phyloP scores from a whole-genome alignment of 2,888 invertebrate species.

The Parelbella ahira region DNA sequence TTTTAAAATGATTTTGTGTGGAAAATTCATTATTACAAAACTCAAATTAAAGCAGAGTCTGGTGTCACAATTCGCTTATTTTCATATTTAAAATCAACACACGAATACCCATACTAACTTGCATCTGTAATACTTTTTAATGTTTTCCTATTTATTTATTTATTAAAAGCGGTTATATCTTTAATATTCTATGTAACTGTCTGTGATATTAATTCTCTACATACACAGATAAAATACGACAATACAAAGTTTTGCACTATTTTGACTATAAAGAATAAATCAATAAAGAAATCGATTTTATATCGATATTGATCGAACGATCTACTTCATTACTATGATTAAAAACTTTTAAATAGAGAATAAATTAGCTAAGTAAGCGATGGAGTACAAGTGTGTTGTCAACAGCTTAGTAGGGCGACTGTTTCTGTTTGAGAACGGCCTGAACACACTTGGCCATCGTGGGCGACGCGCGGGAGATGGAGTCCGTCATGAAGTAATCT shows the following conservation, averaged over 20 bases:
- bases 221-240: too few species aligned
- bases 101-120: slow-evolving; percentile 22
- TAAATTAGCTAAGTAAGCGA: too few species aligned
- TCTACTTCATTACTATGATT: too few species aligned
- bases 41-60: slow-evolving; percentile 8
- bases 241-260: too few species aligned
- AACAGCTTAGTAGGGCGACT: slow-evolving; percentile 54
- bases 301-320: too few species aligned
- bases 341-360: slow-evolving; percentile 1
- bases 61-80: slow-evolving; percentile 6
- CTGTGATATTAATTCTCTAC: too few species aligned
- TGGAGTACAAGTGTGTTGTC: slow-evolving; percentile 16
- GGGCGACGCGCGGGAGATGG: slow-evolving; percentile 96
- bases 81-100: slow-evolving; percentile 31
- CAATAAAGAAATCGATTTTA: too few species aligned
- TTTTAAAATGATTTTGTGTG: too few species aligned
- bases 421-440: slow-evolving; percentile 89
- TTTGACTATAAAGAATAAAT: too few species aligned
- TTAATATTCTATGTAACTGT: too few species aligned
- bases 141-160: too few species aligned
- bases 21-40: background rate
- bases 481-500: slow-evolving; percentile 97
- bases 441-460: slow-evolving; percentile 99
- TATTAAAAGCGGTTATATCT: too few species aligned
- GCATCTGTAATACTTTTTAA: slow-evolving; percentile 1